A percentile compares a stretch with the other conserved stretches of the same genome.
Conservation (phyloP, 35 echinoderm and acorn worm species). For the Patiria miniata region DNA sequence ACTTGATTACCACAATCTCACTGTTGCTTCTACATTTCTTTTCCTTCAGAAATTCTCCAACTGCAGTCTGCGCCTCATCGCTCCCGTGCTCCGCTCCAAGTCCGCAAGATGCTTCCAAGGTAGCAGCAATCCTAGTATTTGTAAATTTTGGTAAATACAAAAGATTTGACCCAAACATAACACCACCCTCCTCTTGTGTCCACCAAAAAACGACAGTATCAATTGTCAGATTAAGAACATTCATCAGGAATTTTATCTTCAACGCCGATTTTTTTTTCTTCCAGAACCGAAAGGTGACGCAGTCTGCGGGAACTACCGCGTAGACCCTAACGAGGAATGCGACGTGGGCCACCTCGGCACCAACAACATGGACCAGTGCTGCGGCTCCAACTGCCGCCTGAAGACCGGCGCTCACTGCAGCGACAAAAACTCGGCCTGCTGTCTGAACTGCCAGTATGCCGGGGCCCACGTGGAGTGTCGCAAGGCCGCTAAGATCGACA, state of each 20-base stretch:
- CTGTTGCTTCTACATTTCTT: not conserved
- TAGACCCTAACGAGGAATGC: slow-evolving; percentile 79
- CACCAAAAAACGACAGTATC: too few species aligned
- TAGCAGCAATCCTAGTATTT: slow-evolving; percentile 26
- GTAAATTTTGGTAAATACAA: too few species aligned
- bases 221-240: too few species aligned
- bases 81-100: slow-evolving; percentile 69
- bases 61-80: slow-evolving; percentile 78
- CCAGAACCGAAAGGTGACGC: slow-evolving; percentile 64
- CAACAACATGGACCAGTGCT: slow-evolving; percentile 80
- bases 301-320: slow-evolving; percentile 88
- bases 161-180: too few species aligned
- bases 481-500: slow-evolving; percentile 51
- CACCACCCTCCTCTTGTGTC: too few species aligned
- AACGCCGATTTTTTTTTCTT: slow-evolving; percentile 1
- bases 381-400: slow-evolving; percentile 66
- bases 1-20: too few species aligned
- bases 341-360: slow-evolving; percentile 76
- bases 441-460: slow-evolving; percentile 75
- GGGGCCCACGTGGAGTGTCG: slow-evolving; percentile 57
- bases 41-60: slow-evolving; percentile 71
- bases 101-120: slow-evolving; percentile 77
- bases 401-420: slow-evolving; percentile 74
- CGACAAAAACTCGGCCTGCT: slow-evolving; percentile 89
- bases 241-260: too few species aligned